These are phyloP conservation scores for Lanistes nyassanus DNA, from an alignment of 1,140 invertebrate genomes.

Conservation along the genomic window DNA sequence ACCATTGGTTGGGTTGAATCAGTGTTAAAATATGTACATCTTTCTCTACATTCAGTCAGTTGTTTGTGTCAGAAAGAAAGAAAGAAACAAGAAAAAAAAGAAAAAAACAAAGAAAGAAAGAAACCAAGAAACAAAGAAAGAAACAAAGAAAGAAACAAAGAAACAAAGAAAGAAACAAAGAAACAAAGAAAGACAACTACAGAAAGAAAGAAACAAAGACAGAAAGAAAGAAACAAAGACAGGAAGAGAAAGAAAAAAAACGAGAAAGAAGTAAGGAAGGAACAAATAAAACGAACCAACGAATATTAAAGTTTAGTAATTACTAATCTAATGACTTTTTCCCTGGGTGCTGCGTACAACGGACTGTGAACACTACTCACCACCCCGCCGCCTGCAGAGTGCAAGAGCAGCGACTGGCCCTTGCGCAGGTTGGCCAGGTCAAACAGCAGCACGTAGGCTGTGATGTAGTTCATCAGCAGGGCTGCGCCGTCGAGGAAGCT, in stretches of 20 bases:
- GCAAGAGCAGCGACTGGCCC: constrained; percentile 84
- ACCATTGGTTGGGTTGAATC: no score
- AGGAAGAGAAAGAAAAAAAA: background rate
- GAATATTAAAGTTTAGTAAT: background rate
- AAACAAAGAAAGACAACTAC: background rate
- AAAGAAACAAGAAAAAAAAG: no score
- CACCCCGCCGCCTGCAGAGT: constrained; percentile 88
- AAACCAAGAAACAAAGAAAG: no score
- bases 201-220: background rate
- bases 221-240: background rate
- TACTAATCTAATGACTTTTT: no score
- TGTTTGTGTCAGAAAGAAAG: no score
- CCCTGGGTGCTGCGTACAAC: no score
- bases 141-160: no score
- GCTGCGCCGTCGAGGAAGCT: constrained; percentile 83
- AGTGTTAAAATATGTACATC: no score
- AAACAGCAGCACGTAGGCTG: constrained; percentile 87
- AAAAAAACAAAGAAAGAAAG: no score
- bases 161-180: background rate
- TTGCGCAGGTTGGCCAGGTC: constrained; percentile 81
- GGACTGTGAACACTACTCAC: no score
- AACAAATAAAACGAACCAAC: background rate
- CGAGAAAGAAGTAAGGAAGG: background rate
- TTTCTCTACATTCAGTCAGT: no score
- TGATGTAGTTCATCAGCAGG: constrained; percentile 86